Evolutionary conservation across 2,888 invertebrate species (phyloP).

Genomic region (Eupithecia subumbrata): DNA sequence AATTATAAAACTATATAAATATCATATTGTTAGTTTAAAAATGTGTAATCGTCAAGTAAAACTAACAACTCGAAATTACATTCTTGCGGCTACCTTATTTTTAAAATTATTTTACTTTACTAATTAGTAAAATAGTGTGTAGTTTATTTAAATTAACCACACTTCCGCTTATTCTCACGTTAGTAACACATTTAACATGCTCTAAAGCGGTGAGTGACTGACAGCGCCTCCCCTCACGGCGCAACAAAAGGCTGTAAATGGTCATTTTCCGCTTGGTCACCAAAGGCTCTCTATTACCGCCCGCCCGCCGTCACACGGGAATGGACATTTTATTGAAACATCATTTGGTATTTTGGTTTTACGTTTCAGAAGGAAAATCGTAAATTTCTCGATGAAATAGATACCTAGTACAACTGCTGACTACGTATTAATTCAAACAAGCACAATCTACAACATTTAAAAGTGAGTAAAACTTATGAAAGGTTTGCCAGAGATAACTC

Average conservation of each 20-base stretch:
- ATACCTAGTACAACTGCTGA: neutral
- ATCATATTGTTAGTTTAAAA: neutral
- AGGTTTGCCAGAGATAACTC: neutral
- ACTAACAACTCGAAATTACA: neutral
- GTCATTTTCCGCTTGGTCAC: neutral
- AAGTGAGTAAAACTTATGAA: too few relatives aligned
- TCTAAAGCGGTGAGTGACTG: neutral
- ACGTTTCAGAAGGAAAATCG: neutral
- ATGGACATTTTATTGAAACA: neutral
- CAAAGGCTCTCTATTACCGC: neutral
- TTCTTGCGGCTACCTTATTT: neutral
- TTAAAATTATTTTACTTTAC: neutral
- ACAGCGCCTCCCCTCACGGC: neutral
- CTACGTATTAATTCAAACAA: too few relatives aligned
- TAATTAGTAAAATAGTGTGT: neutral
- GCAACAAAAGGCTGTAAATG: neutral
- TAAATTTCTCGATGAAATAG: neutral
- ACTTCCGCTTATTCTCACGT: neutral
- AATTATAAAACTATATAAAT: too few relatives aligned
- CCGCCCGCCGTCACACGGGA: neutral
- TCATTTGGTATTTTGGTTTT: neutral
- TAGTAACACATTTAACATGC: neutral
- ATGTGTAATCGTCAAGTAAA: too few relatives aligned
- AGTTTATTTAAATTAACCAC: neutral
- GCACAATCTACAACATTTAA: too few relatives aligned